Evolutionary conservation across 1,140 invertebrate genomes (phyloP).

Genomic region (Mya arenaria): DNA sequence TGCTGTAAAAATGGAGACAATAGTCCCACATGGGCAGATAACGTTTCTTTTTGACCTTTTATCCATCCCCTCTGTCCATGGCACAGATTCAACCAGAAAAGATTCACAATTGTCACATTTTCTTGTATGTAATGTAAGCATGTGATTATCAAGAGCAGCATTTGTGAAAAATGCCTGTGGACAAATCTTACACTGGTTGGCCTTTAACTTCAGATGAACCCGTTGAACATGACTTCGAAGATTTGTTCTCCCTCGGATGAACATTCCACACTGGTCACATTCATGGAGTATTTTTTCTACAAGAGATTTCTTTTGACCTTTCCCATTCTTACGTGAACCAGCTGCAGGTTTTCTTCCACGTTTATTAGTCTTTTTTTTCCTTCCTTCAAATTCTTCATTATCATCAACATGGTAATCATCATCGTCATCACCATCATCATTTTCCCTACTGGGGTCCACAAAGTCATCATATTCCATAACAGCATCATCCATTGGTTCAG

Average conservation of each 20-base stretch:
- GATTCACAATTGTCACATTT: not conserved
- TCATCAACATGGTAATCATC: not conserved
- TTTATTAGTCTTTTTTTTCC: not conserved
- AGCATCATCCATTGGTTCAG: not conserved
- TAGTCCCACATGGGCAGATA: not conserved
- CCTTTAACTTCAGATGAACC: slow-evolving; percentile 3
- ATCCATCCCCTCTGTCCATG: not conserved
- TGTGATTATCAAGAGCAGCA: not conserved
- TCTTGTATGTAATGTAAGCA: not conserved
- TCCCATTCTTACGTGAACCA: too few species aligned
- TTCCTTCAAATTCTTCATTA: not conserved
- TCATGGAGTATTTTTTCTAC: not conserved
- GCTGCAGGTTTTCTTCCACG: too few species aligned
- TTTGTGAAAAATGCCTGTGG: not conserved
- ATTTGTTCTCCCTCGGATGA: not conserved
- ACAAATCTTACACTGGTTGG: not conserved
- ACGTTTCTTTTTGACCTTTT: not conserved
- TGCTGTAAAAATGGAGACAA: not conserved
- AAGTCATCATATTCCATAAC: not conserved
- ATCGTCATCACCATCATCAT: not conserved
- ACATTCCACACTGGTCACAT: not conserved
- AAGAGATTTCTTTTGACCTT: not conserved
- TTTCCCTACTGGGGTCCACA: not conserved
- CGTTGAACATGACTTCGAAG: not conserved
- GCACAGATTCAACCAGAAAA: not conserved